Evolutionary conservation across 2,888 invertebrate species (phyloP), one percentile per base, ranked within the genome.

Genomic region (Coelinius sp.): DNA sequence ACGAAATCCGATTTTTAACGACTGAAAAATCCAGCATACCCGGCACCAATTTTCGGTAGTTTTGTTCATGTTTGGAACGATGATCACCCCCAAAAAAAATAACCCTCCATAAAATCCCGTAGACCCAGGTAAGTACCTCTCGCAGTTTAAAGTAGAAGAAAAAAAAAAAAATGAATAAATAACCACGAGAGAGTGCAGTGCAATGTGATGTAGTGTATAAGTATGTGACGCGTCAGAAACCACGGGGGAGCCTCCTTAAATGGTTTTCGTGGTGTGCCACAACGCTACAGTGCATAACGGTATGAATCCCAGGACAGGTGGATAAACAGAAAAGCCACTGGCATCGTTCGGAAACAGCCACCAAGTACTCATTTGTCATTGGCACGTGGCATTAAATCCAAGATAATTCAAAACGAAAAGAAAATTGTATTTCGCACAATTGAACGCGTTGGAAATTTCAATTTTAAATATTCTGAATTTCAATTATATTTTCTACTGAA

Each of bases 251-350:
- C 73, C 73, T 75, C 73, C 73, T 75, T 77, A 71, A 73, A 71
- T 77, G 75, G 68, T 74, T 79, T 78, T 79, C 76, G 72, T 70
- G 73, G 71, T 76, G 74, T 59, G 53, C 68, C 71, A 63, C 71
- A 73, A 69, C 64, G 65, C 53, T 62, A 56, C n/a, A 41, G 41
- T 24, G 74, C 64, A 75, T 80, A 81, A 81, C 80, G 79, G 81
- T 81, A 76, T 76, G 73, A 71, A 76, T 75, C 75, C 76, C 75
- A n/a, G 70, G 77, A 73, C 78, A 78, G 77, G 78, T 79, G 79
- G 25, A 62, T 46, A 67, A 59, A 59, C 59, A 59, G 59, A 59
- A 59, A 59, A 59, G 59, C 35, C 59, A 59, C 59, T 17, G 59
- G 20, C 59, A 12, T 59, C 59, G 59, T 59, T 59, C 31, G 35